Base-by-base conservation (phyloP, 2,888 invertebrate genomes). In the Chrysolina oricalcia region DNA sequence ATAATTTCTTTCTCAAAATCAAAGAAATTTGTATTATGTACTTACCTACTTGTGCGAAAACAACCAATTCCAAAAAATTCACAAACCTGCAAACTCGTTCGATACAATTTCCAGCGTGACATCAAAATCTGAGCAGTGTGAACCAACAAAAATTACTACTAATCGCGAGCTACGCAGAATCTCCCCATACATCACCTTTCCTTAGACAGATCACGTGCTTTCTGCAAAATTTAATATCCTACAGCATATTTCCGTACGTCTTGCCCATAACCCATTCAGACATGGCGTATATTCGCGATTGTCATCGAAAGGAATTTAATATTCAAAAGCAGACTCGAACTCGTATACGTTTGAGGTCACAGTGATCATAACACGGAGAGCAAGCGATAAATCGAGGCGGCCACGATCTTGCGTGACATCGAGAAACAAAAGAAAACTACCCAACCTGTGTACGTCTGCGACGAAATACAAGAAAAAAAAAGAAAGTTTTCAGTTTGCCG, bases 311-410 rank as follows among this genome's bases (percentile, higher is more conserved):
- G 35, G 59, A 59, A 59, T 59, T 59, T 59, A 59, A 59, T 59
- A 59, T 59, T 59, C 59, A 59, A 27, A 59, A 59, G 59, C 35
- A 2, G 50, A 50, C 50, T 50, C 50, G 59, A 59, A 59, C 59
- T 59, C 59, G 59, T 59, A 69, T 69, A 69, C 43, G 73, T 59
- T 64, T 69, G 69, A 73, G 68, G 73, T 73, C 68, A 50, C 73
- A 63, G 63, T 69, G 27, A 64, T 73, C 43, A 73, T 69, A 68
- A 56, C 53, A 72, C 66, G 53, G 56, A 72, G 72, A 71, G 46
- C 35, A 63, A 53, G 56, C 71, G 56, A 72, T 72, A 72, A 72
- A 72, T 72, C 56, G 59, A 59, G n/a, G 5, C 59, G 59, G 59
- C 59, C 59, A 59, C 40, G 68, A 68, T 68, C 68, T 67, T 50